Percentiles rank a stretch among this genome's conserved stretches.
phyloP scores from a whole-genome alignment of 2,113 vertebrate species.

The Hepsetus odoe region DNA sequence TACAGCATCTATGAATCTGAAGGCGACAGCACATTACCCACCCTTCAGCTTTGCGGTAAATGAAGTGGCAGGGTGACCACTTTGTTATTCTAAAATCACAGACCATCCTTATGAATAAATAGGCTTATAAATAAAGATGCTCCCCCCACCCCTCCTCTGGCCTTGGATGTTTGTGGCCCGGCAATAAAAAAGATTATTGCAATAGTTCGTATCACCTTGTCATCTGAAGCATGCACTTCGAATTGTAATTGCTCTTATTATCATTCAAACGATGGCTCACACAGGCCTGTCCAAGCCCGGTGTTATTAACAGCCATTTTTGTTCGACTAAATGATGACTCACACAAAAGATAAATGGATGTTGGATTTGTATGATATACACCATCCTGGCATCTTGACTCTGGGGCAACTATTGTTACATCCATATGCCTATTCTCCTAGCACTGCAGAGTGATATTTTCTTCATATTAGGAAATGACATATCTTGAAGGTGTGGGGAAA shows the following conservation, averaged over 20 bases:
- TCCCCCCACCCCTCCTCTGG: neutral
- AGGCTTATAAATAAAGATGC: neutral
- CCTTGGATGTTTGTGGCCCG: neutral
- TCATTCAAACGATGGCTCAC: neutral
- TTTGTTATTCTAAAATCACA: slow-evolving; percentile 2
- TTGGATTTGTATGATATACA: neutral
- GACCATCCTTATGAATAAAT: neutral
- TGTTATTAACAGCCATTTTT: neutral
- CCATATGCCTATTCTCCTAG: too few relatives aligned
- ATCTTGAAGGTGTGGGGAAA: too few relatives aligned
- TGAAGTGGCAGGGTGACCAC: neutral
- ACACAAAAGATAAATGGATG: neutral
- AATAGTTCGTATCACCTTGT: neutral
- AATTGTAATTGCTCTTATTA: slow-evolving; percentile 8
- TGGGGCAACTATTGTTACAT: too few relatives aligned
- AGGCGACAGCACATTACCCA: neutral
- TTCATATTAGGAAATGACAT: too few relatives aligned
- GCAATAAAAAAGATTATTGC: neutral
- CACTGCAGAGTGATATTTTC: too few relatives aligned
- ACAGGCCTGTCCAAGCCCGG: neutral
- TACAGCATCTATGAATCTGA: neutral
- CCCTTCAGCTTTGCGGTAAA: neutral
- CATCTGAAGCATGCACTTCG: neutral
- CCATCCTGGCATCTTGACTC: too few relatives aligned
- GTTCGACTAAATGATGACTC: neutral